Evolutionary conservation across 2,113 vertebrate genomes (phyloP).

Genomic region (Heterocephalus glaber): DNA sequence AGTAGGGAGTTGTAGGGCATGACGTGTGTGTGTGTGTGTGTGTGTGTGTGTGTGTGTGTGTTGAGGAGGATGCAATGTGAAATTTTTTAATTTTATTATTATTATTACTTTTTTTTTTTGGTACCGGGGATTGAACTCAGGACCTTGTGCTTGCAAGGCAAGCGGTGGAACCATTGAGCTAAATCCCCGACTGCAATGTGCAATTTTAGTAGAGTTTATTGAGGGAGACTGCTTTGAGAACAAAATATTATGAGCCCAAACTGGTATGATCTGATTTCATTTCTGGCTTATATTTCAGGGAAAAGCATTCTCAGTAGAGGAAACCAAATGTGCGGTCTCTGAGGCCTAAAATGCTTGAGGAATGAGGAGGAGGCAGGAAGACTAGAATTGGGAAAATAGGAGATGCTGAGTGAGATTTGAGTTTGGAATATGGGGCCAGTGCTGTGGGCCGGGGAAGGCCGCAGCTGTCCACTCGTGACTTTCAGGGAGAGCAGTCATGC

Average conservation of each 20-base stretch:
- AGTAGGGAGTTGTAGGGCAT: too few relatives aligned
- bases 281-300: neutral
- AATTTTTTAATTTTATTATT: too few relatives aligned
- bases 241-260: neutral
- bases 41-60: too few relatives aligned
- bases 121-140: too few relatives aligned
- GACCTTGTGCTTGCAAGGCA: too few relatives aligned
- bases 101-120: too few relatives aligned
- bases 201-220: neutral
- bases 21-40: neutral
- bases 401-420: fast-evolving
- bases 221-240: neutral
- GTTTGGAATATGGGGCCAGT: fast-evolving
- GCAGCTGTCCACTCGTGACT: neutral
- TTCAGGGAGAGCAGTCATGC: neutral
- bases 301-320: neutral
- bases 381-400: neutral
- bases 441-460: neutral
- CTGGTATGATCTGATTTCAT: neutral
- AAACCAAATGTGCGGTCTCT: neutral
- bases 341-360: neutral
- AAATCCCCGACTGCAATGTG: too few relatives aligned
- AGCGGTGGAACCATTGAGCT: too few relatives aligned
- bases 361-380: neutral
- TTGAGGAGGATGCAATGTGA: too few relatives aligned